Evolutionary conservation across 2,797 vertebrate genomes (phyloP), one percentile per base, ranked within the genome.

Genomic region (Valencia hispanica): DNA sequence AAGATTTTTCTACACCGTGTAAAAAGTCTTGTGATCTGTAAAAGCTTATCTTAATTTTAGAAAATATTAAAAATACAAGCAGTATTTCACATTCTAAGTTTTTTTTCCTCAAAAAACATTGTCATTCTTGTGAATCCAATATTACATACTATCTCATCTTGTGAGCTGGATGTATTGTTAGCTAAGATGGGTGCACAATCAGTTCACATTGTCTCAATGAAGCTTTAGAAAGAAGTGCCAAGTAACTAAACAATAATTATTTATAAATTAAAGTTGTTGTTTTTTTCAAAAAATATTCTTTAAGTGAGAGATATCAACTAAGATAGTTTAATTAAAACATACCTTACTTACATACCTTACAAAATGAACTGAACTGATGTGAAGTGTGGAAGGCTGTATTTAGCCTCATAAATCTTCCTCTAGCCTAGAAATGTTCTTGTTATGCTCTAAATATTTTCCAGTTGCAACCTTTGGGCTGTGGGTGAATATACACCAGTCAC

Each of bases 401-500:
- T 73, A 34, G 32, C 55, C 25, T 27, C 10, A 45, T 25, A 41
- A 41, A 66, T 66, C 27, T 47, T 14, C 10, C 3, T 63, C 27
- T 63, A 45, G 15, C 11, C 18, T 59, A 30, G 41, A 22, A 45
- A 30, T 43, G 43, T 57, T 53, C 15, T 41, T 36, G 50, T 41
- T 30, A 30, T 41, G 48, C 53, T 36, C 73, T 14, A 50, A 34
- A 75, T 51, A 53, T 68, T 53, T 75, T 51, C 50, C n/a, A 12
- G 48, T 36, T 53, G 73, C 63, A 53, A 41, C 63, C 59, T 51
- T 51, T 68, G 47, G 48, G 61, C 61, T 41, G 61, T 51, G 48
- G 63, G 36, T 41, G 63, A 68, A 68, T 53, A 68, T 36, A 51
- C 63, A 73, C 48, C 59, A 65, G 63, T 65, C 63, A 73, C 36